Base-by-base conservation (phyloP, 1,140 invertebrate genomes). In the Ylistrum balloti region DNA sequence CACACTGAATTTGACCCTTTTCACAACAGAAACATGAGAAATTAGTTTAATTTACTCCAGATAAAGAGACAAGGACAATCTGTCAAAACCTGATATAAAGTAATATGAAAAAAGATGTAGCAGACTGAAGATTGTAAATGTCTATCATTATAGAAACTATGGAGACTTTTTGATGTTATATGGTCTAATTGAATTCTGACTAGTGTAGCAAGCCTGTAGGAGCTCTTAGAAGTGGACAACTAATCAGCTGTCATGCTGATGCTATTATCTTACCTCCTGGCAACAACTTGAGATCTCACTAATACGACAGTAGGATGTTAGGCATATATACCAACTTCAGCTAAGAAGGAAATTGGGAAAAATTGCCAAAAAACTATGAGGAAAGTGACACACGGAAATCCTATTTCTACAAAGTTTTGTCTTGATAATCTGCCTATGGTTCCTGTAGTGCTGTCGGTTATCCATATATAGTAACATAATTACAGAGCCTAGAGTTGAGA, bases 401-500 rank as follows among this genome's bases (percentile, higher is more conserved):
- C 56, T 74, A 7, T 74, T 28, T 1, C 56, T 74, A n/a, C 3
- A n/a, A 74, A 28, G 56, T 74, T 74, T 0, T 74, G 56, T 74
- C 56, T 28, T 74, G 22, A 74, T 74, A 74, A 74, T 74, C 56
- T 74, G 56, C 56, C n/a, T 1, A 28, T 28, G 22, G 56, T 74
- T 74, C 56, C 56, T 74, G n/a, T 28, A 74, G n/a, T 9, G 56
- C n/a, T 0, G 22, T 74, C 56, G 22, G 56, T 74, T 74, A 74
- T 74, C 56, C 56, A 74, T 74, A 74, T 74, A 74, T 28, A n/a
- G 56, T 74, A 74, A 74, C 22, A 28, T n/a, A 17, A 74, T 74
- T n/a, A 74, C 3, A n/a, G 22, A 74, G 56, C 56, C 56, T 74
- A 28, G 0, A 74, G 56, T 28, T 5, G n/a, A 0, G 17, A 45